Conservation (phyloP, 2,797 vertebrate genomes). For the Meriones psammophilus region DNA sequence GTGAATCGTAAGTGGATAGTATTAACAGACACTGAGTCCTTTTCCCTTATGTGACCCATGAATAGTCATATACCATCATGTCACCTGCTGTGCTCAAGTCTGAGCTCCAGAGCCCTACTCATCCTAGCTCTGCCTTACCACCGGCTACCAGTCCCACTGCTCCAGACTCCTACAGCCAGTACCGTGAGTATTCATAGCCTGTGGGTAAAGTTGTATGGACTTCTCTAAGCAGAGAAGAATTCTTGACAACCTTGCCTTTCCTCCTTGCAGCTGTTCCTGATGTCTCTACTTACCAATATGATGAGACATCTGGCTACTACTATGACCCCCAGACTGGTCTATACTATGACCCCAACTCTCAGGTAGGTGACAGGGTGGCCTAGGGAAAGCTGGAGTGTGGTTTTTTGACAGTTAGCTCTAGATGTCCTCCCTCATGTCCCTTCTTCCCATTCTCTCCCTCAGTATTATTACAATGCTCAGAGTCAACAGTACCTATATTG, state of each 20-base stretch:
- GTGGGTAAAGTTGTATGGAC: neutral
- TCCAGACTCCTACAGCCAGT: conserved; percentile 85
- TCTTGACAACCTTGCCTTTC: neutral
- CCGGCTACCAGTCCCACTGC: conserved; percentile 76
- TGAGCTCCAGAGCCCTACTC: conserved; percentile 83
- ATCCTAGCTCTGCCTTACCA: conserved; percentile 76
- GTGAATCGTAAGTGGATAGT: neutral
- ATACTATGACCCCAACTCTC: conserved; percentile 95
- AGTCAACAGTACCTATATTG: conserved; percentile 96
- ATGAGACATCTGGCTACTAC: conserved; percentile 95
- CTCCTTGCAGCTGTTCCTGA: conserved; percentile 92
- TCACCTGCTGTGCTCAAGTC: conserved; percentile 86
- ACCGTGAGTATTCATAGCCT: conserved; percentile 81
- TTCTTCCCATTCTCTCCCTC: neutral
- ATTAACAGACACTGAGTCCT: conserved; percentile 56
- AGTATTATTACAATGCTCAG: conserved; percentile 96
- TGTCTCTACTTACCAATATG: conserved; percentile 95
- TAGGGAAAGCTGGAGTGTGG: neutral
- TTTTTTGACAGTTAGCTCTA: neutral
- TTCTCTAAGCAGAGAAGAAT: neutral
- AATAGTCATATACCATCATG: conserved; percentile 85
- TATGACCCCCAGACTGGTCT: conserved; percentile 95
- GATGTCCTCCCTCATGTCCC: neutral
- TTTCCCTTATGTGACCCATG: conserved; percentile 41
- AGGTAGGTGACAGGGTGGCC: conserved; percentile 89